Conservation (phyloP, 2,888 invertebrate species). For the Diaperis boleti region DNA sequence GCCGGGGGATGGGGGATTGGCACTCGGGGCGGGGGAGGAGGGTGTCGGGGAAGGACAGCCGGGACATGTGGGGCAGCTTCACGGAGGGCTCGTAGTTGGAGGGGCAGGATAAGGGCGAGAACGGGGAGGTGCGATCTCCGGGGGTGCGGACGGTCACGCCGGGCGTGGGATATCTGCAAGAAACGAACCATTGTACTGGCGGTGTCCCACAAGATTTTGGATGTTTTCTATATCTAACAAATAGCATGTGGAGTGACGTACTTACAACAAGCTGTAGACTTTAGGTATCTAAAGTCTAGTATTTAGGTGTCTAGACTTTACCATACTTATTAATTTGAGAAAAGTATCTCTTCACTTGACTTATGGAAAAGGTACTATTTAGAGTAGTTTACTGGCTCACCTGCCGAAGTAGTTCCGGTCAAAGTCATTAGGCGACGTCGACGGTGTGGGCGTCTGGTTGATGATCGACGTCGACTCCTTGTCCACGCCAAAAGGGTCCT, state of each 20-base stretch:
- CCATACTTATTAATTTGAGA: too few species aligned
- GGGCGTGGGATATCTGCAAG: slow-evolving; percentile 31
- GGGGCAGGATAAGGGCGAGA: slow-evolving; percentile 62
- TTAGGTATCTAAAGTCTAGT: too few species aligned
- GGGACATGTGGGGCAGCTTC: slow-evolving; percentile 67
- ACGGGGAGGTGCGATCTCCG: slow-evolving; percentile 57
- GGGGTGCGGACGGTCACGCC: slow-evolving; percentile 52
- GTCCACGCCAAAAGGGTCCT: slow-evolving; percentile 64
- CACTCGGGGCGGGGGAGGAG: slow-evolving; percentile 68
- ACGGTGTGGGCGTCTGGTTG: slow-evolving; percentile 64
- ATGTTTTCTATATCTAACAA: too few species aligned
- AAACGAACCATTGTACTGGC: slow-evolving; percentile 32
- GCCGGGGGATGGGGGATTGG: slow-evolving; percentile 83
- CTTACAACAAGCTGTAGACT: too few species aligned
- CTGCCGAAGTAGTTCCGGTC: slow-evolving; percentile 56
- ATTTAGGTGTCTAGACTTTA: too few species aligned
- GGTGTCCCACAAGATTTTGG: slow-evolving; percentile 50
- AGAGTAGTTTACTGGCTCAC: too few species aligned
- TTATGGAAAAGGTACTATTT: too few species aligned
- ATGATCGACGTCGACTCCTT: slow-evolving; percentile 60
- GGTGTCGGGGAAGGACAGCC: slow-evolving; percentile 65
- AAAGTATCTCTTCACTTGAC: too few species aligned
- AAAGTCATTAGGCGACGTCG: slow-evolving; percentile 66
- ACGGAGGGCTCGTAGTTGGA: slow-evolving; percentile 66
- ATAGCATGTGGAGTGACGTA: too few species aligned